A percentile compares a stretch with the other conserved stretches of the same genome.
phyloP scores from a whole-genome alignment of 2,888 invertebrate species.

The Unio pictorum region DNA sequence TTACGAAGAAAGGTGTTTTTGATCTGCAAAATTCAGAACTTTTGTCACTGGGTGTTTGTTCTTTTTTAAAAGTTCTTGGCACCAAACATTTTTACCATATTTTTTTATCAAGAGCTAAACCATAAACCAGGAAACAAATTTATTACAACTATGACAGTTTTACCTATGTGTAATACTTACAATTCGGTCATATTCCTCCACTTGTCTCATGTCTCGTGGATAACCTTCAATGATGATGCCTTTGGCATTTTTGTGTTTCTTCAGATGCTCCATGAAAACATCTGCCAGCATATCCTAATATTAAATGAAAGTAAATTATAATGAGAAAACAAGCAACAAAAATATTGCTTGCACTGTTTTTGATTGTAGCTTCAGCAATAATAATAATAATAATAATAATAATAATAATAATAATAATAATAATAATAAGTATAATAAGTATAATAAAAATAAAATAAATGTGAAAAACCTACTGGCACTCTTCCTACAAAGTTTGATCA shows the following conservation, averaged over 20 bases:
- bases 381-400: background rate
- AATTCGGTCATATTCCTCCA: constrained; percentile 61
- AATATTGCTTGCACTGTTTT: background rate
- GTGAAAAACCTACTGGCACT: too few species aligned
- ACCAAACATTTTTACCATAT: too few species aligned
- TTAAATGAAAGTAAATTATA: too few species aligned
- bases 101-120: background rate
- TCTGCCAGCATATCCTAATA: constrained; percentile 69
- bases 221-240: constrained; percentile 74
- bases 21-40: too few species aligned
- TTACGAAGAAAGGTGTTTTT: too few species aligned
- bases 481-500: too few species aligned
- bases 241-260: constrained; percentile 59
- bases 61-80: too few species aligned
- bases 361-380: background rate
- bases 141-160: background rate
- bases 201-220: constrained; percentile 71
- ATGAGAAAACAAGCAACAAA: background rate
- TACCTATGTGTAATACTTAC: constrained; percentile 29
- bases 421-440: background rate
- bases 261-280: constrained; percentile 63
- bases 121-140: background rate
- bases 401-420: background rate
- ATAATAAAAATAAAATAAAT: too few species aligned
- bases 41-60: too few species aligned